These are phyloP conservation scores for Limonius californicus DNA, from an alignment of 1,140 invertebrate genomes.

Conservation along the genomic window DNA sequence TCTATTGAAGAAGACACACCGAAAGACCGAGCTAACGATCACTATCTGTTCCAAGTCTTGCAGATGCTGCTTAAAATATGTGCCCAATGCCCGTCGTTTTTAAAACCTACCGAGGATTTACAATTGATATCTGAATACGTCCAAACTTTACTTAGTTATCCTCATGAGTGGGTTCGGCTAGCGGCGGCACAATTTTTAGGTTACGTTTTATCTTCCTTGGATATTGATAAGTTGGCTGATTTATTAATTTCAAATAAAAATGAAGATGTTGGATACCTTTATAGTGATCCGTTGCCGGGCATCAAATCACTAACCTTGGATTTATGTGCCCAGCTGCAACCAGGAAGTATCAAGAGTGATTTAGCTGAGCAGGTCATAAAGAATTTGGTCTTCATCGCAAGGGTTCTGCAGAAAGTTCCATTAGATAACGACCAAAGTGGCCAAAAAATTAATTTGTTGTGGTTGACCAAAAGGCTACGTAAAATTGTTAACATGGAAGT, in stretches of 20 bases:
- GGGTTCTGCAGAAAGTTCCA: conserved; percentile 55
- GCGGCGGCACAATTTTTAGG: conserved; percentile 70
- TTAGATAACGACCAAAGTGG: conserved; percentile 40
- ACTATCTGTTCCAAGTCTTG: conserved; percentile 68
- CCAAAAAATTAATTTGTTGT: conserved; percentile 52
- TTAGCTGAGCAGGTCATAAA: conserved; percentile 68
- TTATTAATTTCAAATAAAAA: conserved; percentile 48
- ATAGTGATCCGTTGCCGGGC: conserved; percentile 54
- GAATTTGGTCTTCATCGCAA: conserved; percentile 67
- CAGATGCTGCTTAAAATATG: conserved; percentile 61
- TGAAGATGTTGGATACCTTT: conserved; percentile 57
- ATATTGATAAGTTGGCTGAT: conserved; percentile 56
- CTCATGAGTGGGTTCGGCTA: conserved; percentile 73
- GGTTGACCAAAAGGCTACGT: conserved; percentile 66
- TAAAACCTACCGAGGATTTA: conserved; percentile 45
- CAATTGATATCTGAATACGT: conserved; percentile 49
- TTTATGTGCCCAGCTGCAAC: conserved; percentile 68
- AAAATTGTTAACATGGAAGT: conserved; percentile 72
- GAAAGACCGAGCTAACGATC: conserved; percentile 58
- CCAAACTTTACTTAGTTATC: conserved; percentile 55
- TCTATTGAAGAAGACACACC: conserved; percentile 43
- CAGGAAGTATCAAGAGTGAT: conserved; percentile 53
- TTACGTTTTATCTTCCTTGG: conserved; percentile 61
- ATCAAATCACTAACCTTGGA: conserved; percentile 68
- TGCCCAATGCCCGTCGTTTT: conserved; percentile 50